Evolutionary conservation across 2,888 invertebrate genomes (phyloP).

Genomic region (Oithona nana): DNA sequence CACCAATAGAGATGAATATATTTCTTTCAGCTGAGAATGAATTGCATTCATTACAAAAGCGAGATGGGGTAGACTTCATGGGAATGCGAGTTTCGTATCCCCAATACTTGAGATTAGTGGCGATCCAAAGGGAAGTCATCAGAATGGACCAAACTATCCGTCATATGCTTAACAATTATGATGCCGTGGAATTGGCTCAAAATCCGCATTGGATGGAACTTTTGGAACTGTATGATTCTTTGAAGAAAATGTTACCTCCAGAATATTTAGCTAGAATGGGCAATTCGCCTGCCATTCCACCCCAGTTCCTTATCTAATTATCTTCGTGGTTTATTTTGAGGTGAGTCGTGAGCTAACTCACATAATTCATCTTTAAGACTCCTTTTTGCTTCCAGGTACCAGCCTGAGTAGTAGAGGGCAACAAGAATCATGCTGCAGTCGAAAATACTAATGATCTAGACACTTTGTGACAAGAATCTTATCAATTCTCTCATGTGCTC

Average conservation of each 20-base stretch:
- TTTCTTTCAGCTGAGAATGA: background rate
- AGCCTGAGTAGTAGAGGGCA: too few relatives aligned
- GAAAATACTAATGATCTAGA: too few relatives aligned
- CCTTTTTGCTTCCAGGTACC: too few relatives aligned
- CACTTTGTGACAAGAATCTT: too few relatives aligned
- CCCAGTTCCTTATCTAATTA: too few relatives aligned
- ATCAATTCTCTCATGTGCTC: too few relatives aligned
- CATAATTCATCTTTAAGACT: too few relatives aligned
- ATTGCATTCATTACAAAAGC: background rate
- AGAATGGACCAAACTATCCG: background rate
- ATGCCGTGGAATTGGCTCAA: background rate
- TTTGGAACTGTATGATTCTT: background rate
- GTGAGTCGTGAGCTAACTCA: too few relatives aligned
- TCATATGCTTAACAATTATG: background rate
- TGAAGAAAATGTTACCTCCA: background rate
- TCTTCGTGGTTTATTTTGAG: too few relatives aligned
- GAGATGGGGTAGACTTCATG: background rate
- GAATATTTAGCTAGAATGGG: background rate
- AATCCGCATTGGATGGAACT: constrained; percentile 5
- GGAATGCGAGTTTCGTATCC: background rate
- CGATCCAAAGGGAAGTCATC: background rate
- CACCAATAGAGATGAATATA: too few relatives aligned
- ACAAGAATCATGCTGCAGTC: too few relatives aligned
- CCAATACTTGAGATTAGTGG: background rate
- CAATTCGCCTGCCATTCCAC: too few relatives aligned